Base-by-base conservation (phyloP, 2,113 vertebrate species). In the Puntigrus tetrazona region DNA sequence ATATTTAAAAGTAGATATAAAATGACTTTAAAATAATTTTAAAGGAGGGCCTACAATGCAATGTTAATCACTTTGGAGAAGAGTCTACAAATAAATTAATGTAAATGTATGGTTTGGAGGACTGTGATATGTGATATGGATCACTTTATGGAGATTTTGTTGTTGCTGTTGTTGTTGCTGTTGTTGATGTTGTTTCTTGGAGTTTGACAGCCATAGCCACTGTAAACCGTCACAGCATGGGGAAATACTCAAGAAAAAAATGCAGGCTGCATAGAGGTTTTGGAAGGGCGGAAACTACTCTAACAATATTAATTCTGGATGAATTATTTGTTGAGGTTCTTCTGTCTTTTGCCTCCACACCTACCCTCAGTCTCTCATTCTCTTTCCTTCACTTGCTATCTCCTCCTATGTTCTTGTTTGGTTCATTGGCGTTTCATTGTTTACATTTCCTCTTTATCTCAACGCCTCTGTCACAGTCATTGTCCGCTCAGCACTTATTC, bases 381-480 rank as follows among this genome's bases (percentile, higher is more conserved):
- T 77, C 14, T 73, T 2, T 13, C 25, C 52, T 79, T 79, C 57
- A 43, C 36, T 27, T 65, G 78, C 57, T 29, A 43, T 80, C 38
- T 65, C 57, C 6, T 25, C 38, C 78, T 52, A 8, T 4, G 29
- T 81, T 69, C 50, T 67, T 34, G 47, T 41, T 70, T 38, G 22
- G 61, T 80, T 57, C 38, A 36, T 47, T 13, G 18, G 9, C n/a
- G n/a, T 73, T 57, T 57, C 45, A 70, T 86, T 82, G 47, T 47
- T 65, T 76, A 50, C 55, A 65, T 55, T 63, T 34, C 57, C 36
- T 61, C 34, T 31, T 45, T 76, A 63, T 76, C 34, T 41, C 43
- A 18, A n/a, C 7, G 11, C 78, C 69, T 79, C 52, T 76, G 34
- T 61, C 16, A 31, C 38, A 61, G 27, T 34, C 55, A 74, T 72